Percentiles rank a stretch among this genome's conserved stretches.
These are phyloP conservation scores for Spodoptera litura DNA, from an alignment of 1,140 invertebrate genomes.

Conservation along the genomic window DNA sequence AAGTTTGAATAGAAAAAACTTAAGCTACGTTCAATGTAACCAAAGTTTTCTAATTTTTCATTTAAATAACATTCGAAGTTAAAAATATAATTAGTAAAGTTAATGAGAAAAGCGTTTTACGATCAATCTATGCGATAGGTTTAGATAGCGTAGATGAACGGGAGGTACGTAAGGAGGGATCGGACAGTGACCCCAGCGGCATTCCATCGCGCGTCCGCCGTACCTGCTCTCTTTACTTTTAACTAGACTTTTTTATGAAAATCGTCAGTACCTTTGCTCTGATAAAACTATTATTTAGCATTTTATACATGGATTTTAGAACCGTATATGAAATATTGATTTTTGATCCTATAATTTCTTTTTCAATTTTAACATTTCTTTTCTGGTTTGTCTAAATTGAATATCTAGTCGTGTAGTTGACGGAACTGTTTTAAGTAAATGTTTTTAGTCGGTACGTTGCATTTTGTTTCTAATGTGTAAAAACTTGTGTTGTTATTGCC, in stretches of 20 bases:
- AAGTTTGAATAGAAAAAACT: no score
- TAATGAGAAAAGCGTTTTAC: conserved; percentile 59
- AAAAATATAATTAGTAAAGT: conserved; percentile 42
- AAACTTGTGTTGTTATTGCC: conserved; percentile 22
- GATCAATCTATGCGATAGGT: conserved; percentile 79
- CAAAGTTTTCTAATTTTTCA: not conserved
- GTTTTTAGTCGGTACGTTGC: not conserved
- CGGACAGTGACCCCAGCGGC: conserved; percentile 70
- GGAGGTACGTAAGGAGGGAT: conserved; percentile 55
- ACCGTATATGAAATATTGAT: not conserved
- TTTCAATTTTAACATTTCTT: not conserved
- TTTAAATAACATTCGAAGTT: not conserved
- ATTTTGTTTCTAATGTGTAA: conserved; percentile 10
- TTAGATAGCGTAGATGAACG: conserved; percentile 73
- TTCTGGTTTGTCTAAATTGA: not conserved
- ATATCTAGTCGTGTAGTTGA: not conserved
- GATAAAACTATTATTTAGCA: not conserved
- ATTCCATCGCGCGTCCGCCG: conserved; percentile 71
- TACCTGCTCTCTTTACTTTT: conserved; percentile 81
- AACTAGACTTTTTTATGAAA: conserved; percentile 63
- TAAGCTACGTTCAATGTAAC: no score
- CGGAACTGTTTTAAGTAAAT: not conserved
- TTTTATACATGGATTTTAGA: not conserved
- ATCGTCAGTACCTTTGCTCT: conserved; percentile 14
- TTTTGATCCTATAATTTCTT: not conserved